A percentile compares a stretch with the other conserved stretches of the same genome.
Conservation (phyloP, 2,113 vertebrate species). For the Tragelaphus scriptus region DNA sequence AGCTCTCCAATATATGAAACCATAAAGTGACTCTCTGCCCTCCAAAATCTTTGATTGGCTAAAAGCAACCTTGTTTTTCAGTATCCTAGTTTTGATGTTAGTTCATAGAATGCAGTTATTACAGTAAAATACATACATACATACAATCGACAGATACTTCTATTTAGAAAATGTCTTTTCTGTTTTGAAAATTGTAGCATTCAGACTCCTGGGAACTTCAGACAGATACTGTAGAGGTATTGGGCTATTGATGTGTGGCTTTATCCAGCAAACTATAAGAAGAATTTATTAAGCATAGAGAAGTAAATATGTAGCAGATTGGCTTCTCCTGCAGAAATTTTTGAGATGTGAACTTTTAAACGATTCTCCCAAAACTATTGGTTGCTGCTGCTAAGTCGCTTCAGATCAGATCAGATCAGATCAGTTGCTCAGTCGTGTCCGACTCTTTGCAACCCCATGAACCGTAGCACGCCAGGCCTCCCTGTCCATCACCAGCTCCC, state of each 20-base stretch:
- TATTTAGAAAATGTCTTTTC: background rate
- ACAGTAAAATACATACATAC: background rate
- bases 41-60: background rate
- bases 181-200: background rate
- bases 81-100: background rate
- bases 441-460: no score
- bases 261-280: conserved; percentile 60
- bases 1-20: background rate
- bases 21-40: background rate
- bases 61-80: background rate
- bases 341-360: conserved; percentile 69
- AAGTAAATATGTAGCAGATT: conserved; percentile 77
- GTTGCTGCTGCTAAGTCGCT: no score
- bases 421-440: no score
- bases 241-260: conserved; percentile 65
- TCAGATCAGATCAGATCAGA: no score
- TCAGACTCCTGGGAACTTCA: background rate
- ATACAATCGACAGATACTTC: background rate
- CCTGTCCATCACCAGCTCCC: no score
- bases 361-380: conserved; percentile 54
- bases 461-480: no score
- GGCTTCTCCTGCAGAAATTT: conserved; percentile 57
- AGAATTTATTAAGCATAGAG: conserved; percentile 71
- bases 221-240: conserved; percentile 61
- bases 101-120: background rate